Conservation (phyloP, 2,888 invertebrate species). For the Tenthredo mesomela region DNA sequence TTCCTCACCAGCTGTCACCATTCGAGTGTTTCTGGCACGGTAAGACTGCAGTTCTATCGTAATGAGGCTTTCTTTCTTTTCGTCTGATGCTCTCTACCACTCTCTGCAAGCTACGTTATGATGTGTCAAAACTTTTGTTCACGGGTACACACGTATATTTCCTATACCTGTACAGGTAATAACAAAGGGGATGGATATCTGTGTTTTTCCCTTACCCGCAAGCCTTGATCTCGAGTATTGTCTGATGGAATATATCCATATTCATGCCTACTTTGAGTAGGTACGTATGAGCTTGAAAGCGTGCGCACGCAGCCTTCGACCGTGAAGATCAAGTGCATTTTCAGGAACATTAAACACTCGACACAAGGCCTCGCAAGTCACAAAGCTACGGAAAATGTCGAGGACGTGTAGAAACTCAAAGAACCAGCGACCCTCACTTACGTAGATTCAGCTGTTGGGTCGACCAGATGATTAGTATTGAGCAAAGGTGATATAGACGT, state of each 20-base stretch:
- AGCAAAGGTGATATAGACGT: not conserved
- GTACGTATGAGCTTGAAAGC: not conserved
- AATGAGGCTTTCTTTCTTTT: constrained; percentile 40
- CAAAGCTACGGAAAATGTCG: constrained; percentile 21
- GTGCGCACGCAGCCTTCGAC: constrained; percentile 21
- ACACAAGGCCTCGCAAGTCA: constrained; percentile 29
- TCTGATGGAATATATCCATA: constrained; percentile 28
- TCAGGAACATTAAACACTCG: constrained; percentile 45
- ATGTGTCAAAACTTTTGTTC: constrained; percentile 11
- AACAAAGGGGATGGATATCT: not conserved
- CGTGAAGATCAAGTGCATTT: constrained; percentile 42
- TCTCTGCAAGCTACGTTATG: constrained; percentile 3
- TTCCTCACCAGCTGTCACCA: constrained; percentile 66
- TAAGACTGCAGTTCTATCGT: constrained; percentile 48
- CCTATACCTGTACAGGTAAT: not conserved
- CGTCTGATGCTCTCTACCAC: constrained; percentile 22
- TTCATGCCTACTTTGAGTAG: constrained; percentile 17
- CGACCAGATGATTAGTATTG: constrained; percentile 24
- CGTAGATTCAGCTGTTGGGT: constrained; percentile 31
- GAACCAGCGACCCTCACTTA: constrained; percentile 35
- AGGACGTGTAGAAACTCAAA: constrained; percentile 23
- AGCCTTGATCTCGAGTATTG: constrained; percentile 18
- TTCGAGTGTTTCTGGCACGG: constrained; percentile 41
- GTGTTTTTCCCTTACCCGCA: not conserved
- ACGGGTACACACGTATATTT: not conserved